phyloP scores from a whole-genome alignment of 2,888 invertebrate genomes.

The Cerceris rybyensis region DNA sequence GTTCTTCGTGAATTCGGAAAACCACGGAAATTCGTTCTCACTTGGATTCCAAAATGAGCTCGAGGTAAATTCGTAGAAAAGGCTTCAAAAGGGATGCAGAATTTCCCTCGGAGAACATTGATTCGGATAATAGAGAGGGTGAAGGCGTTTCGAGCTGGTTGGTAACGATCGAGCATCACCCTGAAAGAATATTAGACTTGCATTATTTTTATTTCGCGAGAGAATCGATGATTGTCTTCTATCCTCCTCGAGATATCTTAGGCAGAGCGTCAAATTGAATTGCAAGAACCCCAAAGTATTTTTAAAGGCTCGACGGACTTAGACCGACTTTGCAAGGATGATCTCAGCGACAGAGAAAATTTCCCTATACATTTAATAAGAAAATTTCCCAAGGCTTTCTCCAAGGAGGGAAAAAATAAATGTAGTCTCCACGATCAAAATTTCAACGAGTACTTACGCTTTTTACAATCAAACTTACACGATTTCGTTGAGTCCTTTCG shows the following conservation, averaged over 20 bases:
- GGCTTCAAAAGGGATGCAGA: too few relatives aligned
- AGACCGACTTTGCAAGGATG: conserved; percentile 2
- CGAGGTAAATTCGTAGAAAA: too few relatives aligned
- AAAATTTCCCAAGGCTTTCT: conserved; percentile 11
- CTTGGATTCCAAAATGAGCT: background rate
- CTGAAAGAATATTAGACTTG: background rate
- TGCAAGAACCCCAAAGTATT: background rate
- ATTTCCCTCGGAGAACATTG: too few relatives aligned
- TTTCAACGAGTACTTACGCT: background rate
- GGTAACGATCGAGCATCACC: background rate
- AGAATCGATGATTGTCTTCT: background rate
- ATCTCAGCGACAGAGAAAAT: conserved; percentile 5
- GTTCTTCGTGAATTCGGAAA: background rate
- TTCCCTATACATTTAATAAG: conserved; percentile 16
- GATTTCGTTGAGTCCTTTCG: background rate
- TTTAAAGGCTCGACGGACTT: conserved; percentile 18
- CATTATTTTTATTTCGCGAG: conserved; percentile 9
- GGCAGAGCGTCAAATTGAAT: conserved; percentile 29
- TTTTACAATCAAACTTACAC: background rate
- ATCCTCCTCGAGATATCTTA: conserved; percentile 3
- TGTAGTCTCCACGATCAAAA: conserved; percentile 2
- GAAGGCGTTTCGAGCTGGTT: background rate
- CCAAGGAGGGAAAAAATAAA: conserved; percentile 1
- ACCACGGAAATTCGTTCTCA: conserved; percentile 2
- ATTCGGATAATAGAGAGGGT: too few relatives aligned